phyloP scores from a whole-genome alignment of 1,140 invertebrate species.

The Micrasema minimum region DNA sequence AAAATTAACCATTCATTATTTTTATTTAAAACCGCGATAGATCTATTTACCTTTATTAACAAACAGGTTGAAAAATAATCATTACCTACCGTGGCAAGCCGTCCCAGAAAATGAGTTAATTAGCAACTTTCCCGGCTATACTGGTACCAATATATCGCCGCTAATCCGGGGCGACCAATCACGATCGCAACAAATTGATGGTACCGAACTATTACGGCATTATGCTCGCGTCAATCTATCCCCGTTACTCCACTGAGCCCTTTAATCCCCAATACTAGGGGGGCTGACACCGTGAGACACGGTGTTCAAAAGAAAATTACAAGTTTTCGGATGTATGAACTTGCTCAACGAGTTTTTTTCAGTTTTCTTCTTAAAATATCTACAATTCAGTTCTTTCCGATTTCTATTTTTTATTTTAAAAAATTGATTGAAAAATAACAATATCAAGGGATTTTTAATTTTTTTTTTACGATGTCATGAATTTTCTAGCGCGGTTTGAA shows the following conservation, averaged over 20 bases:
- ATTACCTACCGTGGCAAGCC: neutral
- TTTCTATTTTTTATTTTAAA: no score
- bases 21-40: no score
- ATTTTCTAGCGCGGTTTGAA: no score
- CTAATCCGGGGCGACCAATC: conserved; percentile 36
- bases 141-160: conserved; percentile 29
- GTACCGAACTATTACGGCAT: conserved; percentile 24
- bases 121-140: conserved; percentile 14
- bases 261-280: conserved; percentile 10
- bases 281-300: conserved; percentile 13
- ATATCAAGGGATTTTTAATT: no score
- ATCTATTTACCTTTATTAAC: no score
- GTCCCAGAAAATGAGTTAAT: conserved; percentile 10
- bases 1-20: no score
- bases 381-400: no score
- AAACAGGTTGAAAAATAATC: neutral
- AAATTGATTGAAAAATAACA: no score
- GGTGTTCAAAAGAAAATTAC: neutral
- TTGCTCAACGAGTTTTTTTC: no score
- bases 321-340: no score
- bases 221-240: conserved; percentile 39
- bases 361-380: no score
- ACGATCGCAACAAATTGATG: conserved; percentile 41
- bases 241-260: conserved; percentile 28
- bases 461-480: no score